Conservation (phyloP, 2,888 invertebrate genomes). For the Mayetiola destructor region DNA sequence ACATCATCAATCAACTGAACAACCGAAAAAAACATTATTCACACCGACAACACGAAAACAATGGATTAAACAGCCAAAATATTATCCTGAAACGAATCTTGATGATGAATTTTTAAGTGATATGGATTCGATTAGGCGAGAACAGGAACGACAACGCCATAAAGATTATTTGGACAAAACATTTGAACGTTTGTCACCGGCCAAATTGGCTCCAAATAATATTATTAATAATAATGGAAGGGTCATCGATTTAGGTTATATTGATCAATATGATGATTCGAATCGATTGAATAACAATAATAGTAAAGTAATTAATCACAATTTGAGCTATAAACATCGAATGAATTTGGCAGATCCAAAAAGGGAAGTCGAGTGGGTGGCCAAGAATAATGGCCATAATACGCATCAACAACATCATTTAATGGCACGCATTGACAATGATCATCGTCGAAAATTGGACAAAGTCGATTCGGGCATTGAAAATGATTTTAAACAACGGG, state of each 20-base stretch:
- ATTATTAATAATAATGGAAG: background rate
- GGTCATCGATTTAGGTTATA: slow-evolving; percentile 16
- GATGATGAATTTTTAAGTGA: background rate
- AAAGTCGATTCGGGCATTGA: slow-evolving; percentile 65
- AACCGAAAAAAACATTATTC: background rate
- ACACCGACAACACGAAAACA: background rate
- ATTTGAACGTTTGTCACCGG: background rate
- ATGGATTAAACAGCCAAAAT: slow-evolving; percentile 1
- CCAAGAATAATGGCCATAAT: background rate
- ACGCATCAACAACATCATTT: background rate
- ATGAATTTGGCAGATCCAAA: background rate
- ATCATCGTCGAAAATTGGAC: slow-evolving; percentile 36
- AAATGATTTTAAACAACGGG: slow-evolving; percentile 43
- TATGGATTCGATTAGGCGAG: background rate
- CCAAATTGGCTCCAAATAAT: background rate
- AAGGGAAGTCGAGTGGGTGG: background rate
- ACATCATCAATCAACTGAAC: slow-evolving; percentile 20
- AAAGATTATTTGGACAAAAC: background rate
- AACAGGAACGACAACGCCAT: slow-evolving; percentile 2
- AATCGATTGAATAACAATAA: background rate
- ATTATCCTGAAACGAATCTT: slow-evolving; percentile 3
- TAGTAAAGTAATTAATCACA: slow-evolving; percentile 4
- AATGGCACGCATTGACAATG: background rate
- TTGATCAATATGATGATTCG: slow-evolving; percentile 19
- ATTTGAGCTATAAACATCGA: background rate